Percentiles rank a stretch among this genome's conserved stretches.
These are phyloP conservation scores for Eulemur mongoz DNA, from an alignment of 2,797 vertebrate genomes.

Conservation along the genomic window DNA sequence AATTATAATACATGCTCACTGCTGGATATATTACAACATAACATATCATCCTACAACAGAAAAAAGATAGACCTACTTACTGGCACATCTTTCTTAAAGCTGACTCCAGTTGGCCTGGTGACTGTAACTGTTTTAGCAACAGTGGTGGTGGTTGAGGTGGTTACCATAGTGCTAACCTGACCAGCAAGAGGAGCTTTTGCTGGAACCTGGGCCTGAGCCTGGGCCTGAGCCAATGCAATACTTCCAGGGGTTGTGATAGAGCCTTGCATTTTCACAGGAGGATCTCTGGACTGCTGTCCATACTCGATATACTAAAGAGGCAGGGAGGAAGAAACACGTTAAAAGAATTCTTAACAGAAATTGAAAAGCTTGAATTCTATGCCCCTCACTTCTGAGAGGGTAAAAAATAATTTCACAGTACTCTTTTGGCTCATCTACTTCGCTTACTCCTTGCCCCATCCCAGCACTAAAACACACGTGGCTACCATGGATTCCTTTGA, in stretches of 20 bases:
- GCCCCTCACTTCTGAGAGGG: neutral
- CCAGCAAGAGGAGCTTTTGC: conserved; percentile 94
- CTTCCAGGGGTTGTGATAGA: conserved; percentile 99
- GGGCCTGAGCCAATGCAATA: conserved; percentile 95
- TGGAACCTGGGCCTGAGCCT: conserved; percentile 93
- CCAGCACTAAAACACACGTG: neutral
- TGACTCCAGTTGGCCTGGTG: conserved; percentile 94
- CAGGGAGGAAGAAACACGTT: neutral
- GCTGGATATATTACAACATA: neutral
- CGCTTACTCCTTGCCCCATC: neutral
- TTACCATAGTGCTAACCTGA: conserved; percentile 96
- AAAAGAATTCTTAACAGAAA: conserved; percentile 32
- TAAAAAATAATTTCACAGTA: neutral
- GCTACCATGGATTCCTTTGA: neutral
- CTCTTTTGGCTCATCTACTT: neutral
- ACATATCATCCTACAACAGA: neutral
- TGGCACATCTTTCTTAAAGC: conserved; percentile 99
- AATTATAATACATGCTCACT: conserved; percentile 9
- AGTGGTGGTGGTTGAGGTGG: conserved; percentile 95
- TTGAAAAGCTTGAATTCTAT: neutral
- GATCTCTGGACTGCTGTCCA: conserved; percentile 99
- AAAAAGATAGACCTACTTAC: conserved; percentile 86
- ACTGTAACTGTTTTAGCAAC: conserved; percentile 97
- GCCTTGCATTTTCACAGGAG: conserved; percentile 99
- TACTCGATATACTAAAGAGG: conserved; percentile 96